These are phyloP conservation scores for Kryptolebias marmoratus DNA, from an alignment of 2,113 vertebrate genomes.

Conservation along the genomic window DNA sequence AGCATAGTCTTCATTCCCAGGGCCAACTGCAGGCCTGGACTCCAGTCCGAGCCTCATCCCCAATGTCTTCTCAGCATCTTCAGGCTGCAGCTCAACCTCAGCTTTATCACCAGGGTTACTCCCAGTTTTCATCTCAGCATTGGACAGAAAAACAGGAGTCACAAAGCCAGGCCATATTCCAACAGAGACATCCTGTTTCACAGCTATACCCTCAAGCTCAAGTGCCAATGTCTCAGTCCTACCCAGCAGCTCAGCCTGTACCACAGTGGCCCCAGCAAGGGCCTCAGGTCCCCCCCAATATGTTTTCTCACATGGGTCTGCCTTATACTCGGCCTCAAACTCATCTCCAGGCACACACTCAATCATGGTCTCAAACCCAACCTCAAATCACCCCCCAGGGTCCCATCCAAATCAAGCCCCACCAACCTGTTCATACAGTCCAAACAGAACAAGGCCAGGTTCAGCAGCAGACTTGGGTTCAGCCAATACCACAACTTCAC, in stretches of 20 bases:
- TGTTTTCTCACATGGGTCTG: constrained; percentile 51
- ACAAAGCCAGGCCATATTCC: constrained; percentile 39
- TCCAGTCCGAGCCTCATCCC: constrained; percentile 51
- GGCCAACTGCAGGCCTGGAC: constrained; percentile 56
- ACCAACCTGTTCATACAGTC: constrained; percentile 23
- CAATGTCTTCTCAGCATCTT: constrained; percentile 36
- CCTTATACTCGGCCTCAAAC: constrained; percentile 34
- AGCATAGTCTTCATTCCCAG: constrained; percentile 35
- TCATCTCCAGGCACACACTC: constrained; percentile 31
- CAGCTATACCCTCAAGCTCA: constrained; percentile 45
- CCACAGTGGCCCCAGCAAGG: constrained; percentile 48
- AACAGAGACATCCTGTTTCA: constrained; percentile 44
- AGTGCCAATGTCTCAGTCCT: constrained; percentile 30
- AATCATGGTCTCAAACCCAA: constrained; percentile 44
- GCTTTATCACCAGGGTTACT: constrained; percentile 31
- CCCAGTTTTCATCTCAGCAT: constrained; percentile 46
- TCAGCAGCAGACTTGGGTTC: constrained; percentile 55
- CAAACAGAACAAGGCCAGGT: constrained; percentile 53
- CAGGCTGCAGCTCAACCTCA: constrained; percentile 43
- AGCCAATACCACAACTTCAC: constrained; percentile 7
- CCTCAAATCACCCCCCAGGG: constrained; percentile 34
- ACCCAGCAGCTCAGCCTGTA: constrained; percentile 33
- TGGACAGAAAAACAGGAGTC: constrained; percentile 50
- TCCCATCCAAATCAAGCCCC: constrained; percentile 41
- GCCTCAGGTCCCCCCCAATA: constrained; percentile 19